These are phyloP conservation scores for Ciona savignyi DNA, from an alignment of 23 tunicate species.

Conservation along the genomic window DNA sequence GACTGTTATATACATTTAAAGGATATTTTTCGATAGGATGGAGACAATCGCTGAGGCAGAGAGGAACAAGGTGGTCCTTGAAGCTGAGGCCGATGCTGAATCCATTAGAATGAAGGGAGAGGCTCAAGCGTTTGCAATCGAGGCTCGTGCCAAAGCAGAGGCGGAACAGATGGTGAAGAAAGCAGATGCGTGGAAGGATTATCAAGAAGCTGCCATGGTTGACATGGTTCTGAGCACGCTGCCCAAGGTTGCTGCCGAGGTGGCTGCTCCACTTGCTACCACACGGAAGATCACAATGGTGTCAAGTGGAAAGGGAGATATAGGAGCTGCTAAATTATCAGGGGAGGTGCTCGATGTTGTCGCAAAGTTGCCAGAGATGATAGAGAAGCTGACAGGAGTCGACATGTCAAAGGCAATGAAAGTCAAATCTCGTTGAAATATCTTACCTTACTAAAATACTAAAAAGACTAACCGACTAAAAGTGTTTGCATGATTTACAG, in stretches of 20 bases:
- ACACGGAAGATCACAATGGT: conserved; percentile 83
- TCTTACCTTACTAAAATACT: too few relatives aligned
- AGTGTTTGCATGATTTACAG: too few relatives aligned
- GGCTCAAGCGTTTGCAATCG: conserved; percentile 87
- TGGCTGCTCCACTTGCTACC: conserved; percentile 76
- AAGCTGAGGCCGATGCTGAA: conserved; percentile 96
- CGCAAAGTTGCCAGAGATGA: conserved; percentile 60
- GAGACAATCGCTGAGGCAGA: conserved; percentile 89
- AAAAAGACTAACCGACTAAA: too few relatives aligned
- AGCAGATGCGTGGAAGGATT: conserved; percentile 96
- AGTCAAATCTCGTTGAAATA: conserved; percentile 9
- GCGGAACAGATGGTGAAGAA: conserved; percentile 97
- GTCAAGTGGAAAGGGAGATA: conserved; percentile 78
- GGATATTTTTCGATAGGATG: too few relatives aligned
- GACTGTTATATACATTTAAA: too few relatives aligned
- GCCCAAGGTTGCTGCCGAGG: conserved; percentile 95
- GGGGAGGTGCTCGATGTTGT: conserved; percentile 91
- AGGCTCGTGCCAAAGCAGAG: conserved; percentile 92
- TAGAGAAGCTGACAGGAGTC: conserved; percentile 80
- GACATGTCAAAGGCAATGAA: conserved; percentile 67
- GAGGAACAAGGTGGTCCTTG: conserved; percentile 65
- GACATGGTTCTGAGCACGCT: conserved; percentile 89
- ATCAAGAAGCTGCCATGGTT: conserved; percentile 97
- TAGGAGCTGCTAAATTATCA: conserved; percentile 92
- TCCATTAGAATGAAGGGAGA: conserved; percentile 85